These are phyloP conservation scores for Tiliacea citrago DNA, from an alignment of 2,888 invertebrate genomes.

Conservation along the genomic window DNA sequence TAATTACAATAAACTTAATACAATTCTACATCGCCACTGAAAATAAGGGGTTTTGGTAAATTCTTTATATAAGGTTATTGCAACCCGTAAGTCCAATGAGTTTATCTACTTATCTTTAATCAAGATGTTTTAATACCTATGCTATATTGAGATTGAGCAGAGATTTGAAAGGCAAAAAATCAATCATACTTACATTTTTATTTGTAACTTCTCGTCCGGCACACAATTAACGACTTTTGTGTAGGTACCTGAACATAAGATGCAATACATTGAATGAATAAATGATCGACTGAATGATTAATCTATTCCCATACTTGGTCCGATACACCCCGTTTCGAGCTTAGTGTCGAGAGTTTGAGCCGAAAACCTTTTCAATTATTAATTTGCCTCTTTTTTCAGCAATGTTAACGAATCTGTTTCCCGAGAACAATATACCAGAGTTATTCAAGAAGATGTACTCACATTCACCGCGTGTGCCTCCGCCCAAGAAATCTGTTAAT, in stretches of 20 bases:
- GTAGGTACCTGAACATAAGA: not conserved
- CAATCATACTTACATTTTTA: too few species aligned
- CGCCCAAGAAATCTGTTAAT: conserved; percentile 81
- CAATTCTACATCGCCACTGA: too few species aligned
- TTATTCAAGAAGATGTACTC: conserved; percentile 94
- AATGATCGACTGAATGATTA: not conserved
- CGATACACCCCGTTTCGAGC: not conserved
- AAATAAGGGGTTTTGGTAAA: too few species aligned
- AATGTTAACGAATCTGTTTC: conserved; percentile 93
- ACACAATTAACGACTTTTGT: not conserved
- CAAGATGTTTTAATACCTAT: too few species aligned
- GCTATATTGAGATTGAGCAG: too few species aligned
- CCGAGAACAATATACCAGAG: conserved; percentile 93
- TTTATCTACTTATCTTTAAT: too few species aligned
- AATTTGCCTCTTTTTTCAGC: conserved; percentile 74
- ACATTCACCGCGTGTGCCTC: conserved; percentile 89
- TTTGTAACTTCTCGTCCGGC: not conserved
- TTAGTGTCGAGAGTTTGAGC: not conserved
- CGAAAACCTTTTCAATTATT: not conserved
- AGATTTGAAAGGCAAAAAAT: too few species aligned
- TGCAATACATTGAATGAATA: not conserved
- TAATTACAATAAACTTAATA: too few species aligned
- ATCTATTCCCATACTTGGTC: not conserved
- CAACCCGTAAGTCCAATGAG: too few species aligned
- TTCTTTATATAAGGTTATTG: too few species aligned